phyloP scores from a whole-genome alignment of 2,888 invertebrate species.

The Tetrapedia diversipes region DNA sequence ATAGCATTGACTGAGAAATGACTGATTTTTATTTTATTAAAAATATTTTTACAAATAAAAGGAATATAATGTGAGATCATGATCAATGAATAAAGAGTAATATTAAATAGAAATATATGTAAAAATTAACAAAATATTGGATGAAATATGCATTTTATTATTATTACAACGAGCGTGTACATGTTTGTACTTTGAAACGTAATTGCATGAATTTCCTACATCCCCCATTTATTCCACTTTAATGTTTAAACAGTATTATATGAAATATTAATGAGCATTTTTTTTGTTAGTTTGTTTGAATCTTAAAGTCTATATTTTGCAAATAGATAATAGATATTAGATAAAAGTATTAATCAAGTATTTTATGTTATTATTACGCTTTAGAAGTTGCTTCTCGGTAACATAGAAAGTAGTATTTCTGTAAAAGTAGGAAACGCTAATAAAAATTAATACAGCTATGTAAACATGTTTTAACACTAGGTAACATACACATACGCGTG shows the following conservation, averaged over 20 bases:
- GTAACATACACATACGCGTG: background rate
- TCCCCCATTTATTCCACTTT: background rate
- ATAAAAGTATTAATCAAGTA: background rate
- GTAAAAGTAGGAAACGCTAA: constrained; percentile 26
- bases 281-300: background rate
- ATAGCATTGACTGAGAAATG: constrained; percentile 45
- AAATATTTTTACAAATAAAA: constrained; percentile 46
- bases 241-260: background rate
- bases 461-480: constrained; percentile 14
- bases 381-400: background rate
- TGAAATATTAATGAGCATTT: constrained; percentile 6
- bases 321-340: background rate
- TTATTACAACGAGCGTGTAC: constrained; percentile 20
- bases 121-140: constrained; percentile 12
- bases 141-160: constrained; percentile 31
- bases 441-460: constrained; percentile 21
- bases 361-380: background rate
- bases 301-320: background rate
- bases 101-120: constrained; percentile 32
- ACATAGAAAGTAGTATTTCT: constrained; percentile 17
- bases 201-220: background rate
- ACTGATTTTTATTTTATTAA: constrained; percentile 57
- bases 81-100: too few relatives aligned
- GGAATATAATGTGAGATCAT: constrained; percentile 13
- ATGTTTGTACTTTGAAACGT: constrained; percentile 24